Percentiles rank a stretch among this genome's conserved stretches.
These are phyloP conservation scores for Eulemur coronatus DNA, from an alignment of 2,797 vertebrate species.

Conservation along the genomic window DNA sequence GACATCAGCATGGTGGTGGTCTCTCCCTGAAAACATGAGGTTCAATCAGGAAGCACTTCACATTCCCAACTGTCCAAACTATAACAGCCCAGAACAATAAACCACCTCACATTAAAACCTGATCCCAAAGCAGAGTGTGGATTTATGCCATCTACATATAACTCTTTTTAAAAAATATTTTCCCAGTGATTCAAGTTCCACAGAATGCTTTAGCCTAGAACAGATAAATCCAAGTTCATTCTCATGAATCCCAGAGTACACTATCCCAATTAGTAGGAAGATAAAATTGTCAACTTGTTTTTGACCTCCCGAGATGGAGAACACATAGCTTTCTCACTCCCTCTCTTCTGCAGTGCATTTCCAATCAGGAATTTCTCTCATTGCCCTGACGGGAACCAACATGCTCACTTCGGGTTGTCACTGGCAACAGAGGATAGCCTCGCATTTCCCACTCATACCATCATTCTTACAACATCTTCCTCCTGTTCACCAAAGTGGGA, in stretches of 20 bases:
- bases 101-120: neutral
- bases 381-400: neutral
- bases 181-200: neutral
- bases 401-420: neutral
- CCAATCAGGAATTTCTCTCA: neutral
- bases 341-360: neutral
- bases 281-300: neutral
- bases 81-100: neutral
- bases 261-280: neutral
- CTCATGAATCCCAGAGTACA: neutral
- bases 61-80: neutral
- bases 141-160: neutral
- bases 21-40: neutral
- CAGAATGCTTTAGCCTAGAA: neutral
- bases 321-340: neutral
- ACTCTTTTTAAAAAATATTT: neutral
- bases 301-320: neutral
- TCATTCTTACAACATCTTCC: neutral
- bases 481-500: neutral
- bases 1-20: accelerated
- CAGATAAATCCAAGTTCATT: neutral
- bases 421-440: neutral
- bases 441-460: neutral
- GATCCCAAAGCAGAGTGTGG: neutral
- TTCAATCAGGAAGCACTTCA: neutral